phyloP scores from a whole-genome alignment of 1,140 invertebrate species.

The Lordiphosa stackelbergi region DNA sequence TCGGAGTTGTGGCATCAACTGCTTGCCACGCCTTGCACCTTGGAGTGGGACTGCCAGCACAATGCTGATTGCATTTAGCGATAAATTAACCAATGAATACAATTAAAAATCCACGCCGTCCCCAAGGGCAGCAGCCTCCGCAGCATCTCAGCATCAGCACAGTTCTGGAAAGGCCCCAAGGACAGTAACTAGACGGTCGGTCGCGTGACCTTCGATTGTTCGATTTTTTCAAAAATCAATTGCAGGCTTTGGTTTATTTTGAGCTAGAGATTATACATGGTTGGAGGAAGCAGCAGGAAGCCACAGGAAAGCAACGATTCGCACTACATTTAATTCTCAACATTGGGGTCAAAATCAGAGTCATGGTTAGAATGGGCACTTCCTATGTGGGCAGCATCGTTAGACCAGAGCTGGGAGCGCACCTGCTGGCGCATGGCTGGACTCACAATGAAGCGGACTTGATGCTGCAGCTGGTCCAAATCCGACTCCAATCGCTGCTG shows the following conservation, averaged over 20 bases:
- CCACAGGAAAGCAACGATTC: slow-evolving; percentile 18
- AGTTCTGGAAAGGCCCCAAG: slow-evolving; percentile 18
- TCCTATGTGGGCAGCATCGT: slow-evolving; percentile 23
- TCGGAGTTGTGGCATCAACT: slow-evolving; percentile 52
- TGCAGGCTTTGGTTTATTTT: slow-evolving; percentile 65
- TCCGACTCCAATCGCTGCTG: slow-evolving; percentile 26
- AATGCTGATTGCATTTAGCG: slow-evolving; percentile 72
- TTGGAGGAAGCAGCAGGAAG: slow-evolving; percentile 10
- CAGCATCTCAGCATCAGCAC: not conserved
- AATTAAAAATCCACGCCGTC: slow-evolving; percentile 53
- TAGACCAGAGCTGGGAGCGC: slow-evolving; percentile 27
- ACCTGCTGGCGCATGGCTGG: slow-evolving; percentile 58
- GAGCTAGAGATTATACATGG: slow-evolving; percentile 27
- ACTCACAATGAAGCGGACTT: slow-evolving; percentile 48
- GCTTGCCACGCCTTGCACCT: slow-evolving; percentile 55
- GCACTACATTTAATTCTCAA: slow-evolving; percentile 39
- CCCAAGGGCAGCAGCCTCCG: slow-evolving; percentile 56
- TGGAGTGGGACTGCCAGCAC: slow-evolving; percentile 40
- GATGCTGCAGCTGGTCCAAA: slow-evolving; percentile 11
- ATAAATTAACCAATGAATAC: slow-evolving; percentile 74
- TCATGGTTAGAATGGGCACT: slow-evolving; percentile 5
- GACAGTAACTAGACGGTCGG: slow-evolving; percentile 18
- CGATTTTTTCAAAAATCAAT: slow-evolving; percentile 54
- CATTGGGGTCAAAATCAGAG: slow-evolving; percentile 34
- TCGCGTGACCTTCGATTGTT: slow-evolving; percentile 36